Conservation (phyloP, 2,113 vertebrate species). For the Oreamnos americanus region DNA sequence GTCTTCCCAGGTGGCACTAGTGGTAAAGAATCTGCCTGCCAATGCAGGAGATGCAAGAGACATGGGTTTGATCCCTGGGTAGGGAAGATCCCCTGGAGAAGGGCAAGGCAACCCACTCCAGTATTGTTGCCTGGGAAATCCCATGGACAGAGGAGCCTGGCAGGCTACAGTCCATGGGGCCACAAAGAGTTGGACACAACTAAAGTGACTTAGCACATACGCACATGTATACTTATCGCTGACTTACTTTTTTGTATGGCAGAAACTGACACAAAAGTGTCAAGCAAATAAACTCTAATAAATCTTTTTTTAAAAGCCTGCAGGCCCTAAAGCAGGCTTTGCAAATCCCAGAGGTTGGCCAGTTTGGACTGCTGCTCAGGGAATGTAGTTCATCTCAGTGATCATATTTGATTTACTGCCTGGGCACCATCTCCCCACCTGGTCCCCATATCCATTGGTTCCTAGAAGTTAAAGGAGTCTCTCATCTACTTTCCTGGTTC, state of each 20-base stretch:
- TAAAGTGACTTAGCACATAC: neutral
- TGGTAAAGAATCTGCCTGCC: neutral
- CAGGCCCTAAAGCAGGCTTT: neutral
- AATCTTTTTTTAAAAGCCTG: neutral
- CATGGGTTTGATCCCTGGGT: neutral
- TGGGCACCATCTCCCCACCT: neutral
- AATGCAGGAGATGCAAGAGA: neutral
- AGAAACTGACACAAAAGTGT: neutral
- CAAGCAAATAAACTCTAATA: neutral
- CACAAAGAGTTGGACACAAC: neutral
- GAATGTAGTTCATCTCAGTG: neutral
- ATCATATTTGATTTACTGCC: neutral
- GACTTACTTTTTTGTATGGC: neutral
- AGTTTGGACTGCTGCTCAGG: neutral
- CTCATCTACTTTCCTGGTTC: neutral
- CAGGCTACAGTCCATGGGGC: neutral
- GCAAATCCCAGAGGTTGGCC: neutral
- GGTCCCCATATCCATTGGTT: neutral
- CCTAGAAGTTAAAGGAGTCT: neutral
- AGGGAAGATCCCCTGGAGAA: neutral
- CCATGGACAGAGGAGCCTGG: neutral
- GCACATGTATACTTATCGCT: neutral
- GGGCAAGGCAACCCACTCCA: neutral
- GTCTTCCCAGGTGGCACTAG: neutral
- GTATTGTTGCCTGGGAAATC: neutral